Base-by-base conservation (phyloP, 2,797 vertebrate genomes). In the Notoglanidium macrostoma region DNA sequence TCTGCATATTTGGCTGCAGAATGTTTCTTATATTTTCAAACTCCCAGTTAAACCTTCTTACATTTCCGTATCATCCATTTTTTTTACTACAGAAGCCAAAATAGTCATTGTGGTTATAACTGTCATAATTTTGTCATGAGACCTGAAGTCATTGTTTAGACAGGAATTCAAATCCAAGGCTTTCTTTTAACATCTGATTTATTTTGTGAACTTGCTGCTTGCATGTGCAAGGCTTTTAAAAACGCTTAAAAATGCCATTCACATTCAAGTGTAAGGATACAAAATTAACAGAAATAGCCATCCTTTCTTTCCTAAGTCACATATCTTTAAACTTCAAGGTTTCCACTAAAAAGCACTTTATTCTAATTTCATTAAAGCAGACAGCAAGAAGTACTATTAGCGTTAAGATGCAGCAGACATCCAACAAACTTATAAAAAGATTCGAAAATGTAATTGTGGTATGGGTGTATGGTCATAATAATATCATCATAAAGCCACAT, bases 1-100 rank as follows among this genome's bases (percentile, higher is more conserved):
- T 91, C 90, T 92, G 89, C 93, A 94, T 93, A 92, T 93, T 89
- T 32, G 81, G 80, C 88, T 89, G 87, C 51, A 87, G 90, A 90
- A 84, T 81, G 76, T 70, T 83, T 63, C 26, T 91, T 90, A 90
- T 78, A 21, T 83, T 51, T 44, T n/a, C 78, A 29, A 89, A 87
- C 90, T 92, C 74, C 44, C 54, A 35, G 89, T 89, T 90, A 73
- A 90, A 84, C 81, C 78, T 87, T 79, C 80, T 32, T 70, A 63
- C 55, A 65, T 79, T 84, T 55, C 40, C 78, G 65, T 51, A 65
- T 70, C 77, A 86, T 77, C 80, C 49, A 65, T 68, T 49, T 49
- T 49, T 49, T 49, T 70, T 87, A 83, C 73, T 87, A 81, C 84
- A 32, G 72, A 85, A 68, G 83, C 59, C 79, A 59, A 44, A 55